These are phyloP conservation scores for Ctena decussata DNA, from an alignment of 2,888 invertebrate species.

Conservation along the genomic window DNA sequence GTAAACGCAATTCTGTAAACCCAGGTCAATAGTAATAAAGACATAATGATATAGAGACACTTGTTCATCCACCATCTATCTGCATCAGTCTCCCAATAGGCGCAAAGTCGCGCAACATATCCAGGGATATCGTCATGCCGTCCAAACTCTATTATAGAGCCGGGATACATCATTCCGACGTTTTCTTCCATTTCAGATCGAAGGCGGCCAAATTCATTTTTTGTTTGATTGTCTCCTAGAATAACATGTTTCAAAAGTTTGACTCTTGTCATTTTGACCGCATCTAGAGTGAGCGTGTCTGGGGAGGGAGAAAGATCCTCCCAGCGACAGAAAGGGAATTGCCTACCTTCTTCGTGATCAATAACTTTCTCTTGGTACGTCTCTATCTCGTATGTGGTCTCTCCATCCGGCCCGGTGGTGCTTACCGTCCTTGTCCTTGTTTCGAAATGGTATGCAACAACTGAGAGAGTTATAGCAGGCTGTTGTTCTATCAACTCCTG, in stretches of 20 bases:
- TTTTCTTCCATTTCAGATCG: not conserved
- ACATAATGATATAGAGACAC: not conserved
- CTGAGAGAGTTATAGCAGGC: not conserved
- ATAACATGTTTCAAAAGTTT: not conserved
- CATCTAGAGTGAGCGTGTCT: not conserved
- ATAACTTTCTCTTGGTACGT: not conserved
- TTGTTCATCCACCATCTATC: not conserved
- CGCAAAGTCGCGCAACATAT: not conserved
- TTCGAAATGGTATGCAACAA: not conserved
- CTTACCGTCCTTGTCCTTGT: not conserved
- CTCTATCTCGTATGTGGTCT: not conserved
- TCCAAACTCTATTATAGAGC: not conserved
- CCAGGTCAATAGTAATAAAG: constrained; percentile 4
- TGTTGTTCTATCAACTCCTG: not conserved
- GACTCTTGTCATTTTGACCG: constrained; percentile 6
- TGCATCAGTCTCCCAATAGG: not conserved
- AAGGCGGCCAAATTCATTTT: not conserved
- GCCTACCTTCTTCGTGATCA: not conserved
- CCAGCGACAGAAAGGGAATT: not conserved
- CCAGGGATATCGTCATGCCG: not conserved
- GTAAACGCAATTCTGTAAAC: constrained; percentile 13
- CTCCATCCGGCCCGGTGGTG: not conserved
- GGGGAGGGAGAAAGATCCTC: not conserved
- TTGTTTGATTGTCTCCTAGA: not conserved
- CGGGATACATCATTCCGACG: not conserved